Percentiles rank a stretch among this genome's conserved stretches.
Evolutionary conservation across 2,888 invertebrate species (phyloP).

Genomic region (Apamea crenata): DNA sequence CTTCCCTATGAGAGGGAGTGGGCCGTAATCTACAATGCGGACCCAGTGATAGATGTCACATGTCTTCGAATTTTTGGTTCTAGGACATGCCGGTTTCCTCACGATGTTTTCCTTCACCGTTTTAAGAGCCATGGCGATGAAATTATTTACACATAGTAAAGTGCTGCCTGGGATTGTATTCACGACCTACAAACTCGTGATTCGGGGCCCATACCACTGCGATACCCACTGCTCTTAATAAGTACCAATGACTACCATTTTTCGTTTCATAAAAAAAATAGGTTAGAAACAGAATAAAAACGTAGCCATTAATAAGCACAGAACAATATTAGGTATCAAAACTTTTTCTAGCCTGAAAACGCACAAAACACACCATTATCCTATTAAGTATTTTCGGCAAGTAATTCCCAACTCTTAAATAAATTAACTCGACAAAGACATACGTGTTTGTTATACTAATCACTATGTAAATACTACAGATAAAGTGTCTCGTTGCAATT

Average conservation of each 20-base stretch:
- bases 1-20: neutral
- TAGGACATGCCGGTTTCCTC: neutral
- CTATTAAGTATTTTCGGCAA: slow-evolving; percentile 28
- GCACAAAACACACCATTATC: neutral
- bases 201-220: neutral
- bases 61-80: neutral
- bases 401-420: slow-evolving; percentile 33
- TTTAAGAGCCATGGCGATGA: neutral
- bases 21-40: neutral
- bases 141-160: neutral
- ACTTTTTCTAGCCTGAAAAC: slow-evolving; percentile 8
- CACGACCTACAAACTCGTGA: neutral
- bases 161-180: no score
- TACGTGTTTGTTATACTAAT: slow-evolving; percentile 60
- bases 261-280: neutral
- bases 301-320: neutral
- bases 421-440: slow-evolving; percentile 43
- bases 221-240: no score
- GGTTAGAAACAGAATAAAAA: neutral
- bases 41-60: neutral
- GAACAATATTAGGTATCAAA: neutral
- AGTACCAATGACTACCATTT: neutral
- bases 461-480: slow-evolving; percentile 46
- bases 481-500: slow-evolving; percentile 52
- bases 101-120: neutral